Percentiles rank a stretch among this genome's conserved stretches.
Conservation (phyloP, 2,113 vertebrate species). For the Cheilinus undulatus region DNA sequence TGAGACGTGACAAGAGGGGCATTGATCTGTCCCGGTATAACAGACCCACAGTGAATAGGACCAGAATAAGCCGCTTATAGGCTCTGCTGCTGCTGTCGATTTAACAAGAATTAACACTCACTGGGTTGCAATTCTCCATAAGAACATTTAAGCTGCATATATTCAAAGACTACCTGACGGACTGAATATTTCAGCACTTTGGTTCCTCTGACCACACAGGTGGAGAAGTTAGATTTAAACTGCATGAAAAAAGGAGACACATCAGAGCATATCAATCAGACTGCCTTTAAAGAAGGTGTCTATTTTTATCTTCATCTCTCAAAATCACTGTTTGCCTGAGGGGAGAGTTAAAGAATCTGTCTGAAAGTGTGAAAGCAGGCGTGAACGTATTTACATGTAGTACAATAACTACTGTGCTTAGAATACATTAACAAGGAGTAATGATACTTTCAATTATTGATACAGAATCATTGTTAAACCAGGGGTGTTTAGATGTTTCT, state of each 20-base stretch:
- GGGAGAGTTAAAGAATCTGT: too few relatives aligned
- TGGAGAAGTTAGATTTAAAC: not conserved
- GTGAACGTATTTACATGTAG: too few relatives aligned
- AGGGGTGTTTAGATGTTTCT: too few relatives aligned
- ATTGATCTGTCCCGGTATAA: slow-evolving; percentile 38
- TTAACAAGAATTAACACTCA: slow-evolving; percentile 68
- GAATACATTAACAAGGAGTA: too few relatives aligned
- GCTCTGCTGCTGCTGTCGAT: slow-evolving; percentile 62
- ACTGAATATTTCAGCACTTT: slow-evolving; percentile 59
- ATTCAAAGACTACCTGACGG: slow-evolving; percentile 59
- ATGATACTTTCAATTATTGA: too few relatives aligned
- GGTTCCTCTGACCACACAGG: slow-evolving; percentile 36
- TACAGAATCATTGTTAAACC: too few relatives aligned
- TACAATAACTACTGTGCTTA: too few relatives aligned
- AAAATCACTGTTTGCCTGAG: too few relatives aligned
- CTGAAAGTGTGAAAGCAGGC: too few relatives aligned
- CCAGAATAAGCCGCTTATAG: slow-evolving; percentile 64
- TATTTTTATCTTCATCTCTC: too few relatives aligned
- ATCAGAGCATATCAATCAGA: too few relatives aligned
- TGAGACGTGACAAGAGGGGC: slow-evolving; percentile 12
- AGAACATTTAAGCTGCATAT: slow-evolving; percentile 48
- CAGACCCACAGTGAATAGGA: slow-evolving; percentile 43
- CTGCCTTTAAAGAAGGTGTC: too few relatives aligned
- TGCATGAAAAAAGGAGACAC: not conserved
- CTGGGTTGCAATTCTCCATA: slow-evolving; percentile 38